Percentiles rank a stretch among this genome's conserved stretches.
phyloP scores from a whole-genome alignment of 2,888 invertebrate species.

The Julus scandinavius region DNA sequence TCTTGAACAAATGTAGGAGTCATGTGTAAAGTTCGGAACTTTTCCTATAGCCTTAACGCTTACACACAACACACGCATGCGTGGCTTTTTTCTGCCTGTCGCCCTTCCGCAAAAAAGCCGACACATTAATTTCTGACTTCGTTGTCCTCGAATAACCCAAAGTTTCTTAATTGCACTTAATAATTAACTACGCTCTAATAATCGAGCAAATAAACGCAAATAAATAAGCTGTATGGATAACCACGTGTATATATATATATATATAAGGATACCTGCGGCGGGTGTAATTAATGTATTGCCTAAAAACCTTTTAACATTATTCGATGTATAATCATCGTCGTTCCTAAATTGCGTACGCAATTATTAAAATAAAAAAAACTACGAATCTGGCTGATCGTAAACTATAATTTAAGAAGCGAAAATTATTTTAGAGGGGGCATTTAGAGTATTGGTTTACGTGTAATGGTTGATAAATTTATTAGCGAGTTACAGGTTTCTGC shows the following conservation, averaged over 20 bases:
- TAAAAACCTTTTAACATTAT: slow-evolving; percentile 6
- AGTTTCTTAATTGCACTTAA: slow-evolving; percentile 33
- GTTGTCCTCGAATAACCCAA: slow-evolving; percentile 25
- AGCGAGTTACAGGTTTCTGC: background rate
- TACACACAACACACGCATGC: background rate
- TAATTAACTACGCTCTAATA: slow-evolving; percentile 33
- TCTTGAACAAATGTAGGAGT: too few species aligned
- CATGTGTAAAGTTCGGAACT: background rate
- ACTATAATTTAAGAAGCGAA: background rate
- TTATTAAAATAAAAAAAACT: too few species aligned
- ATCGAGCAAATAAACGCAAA: background rate
- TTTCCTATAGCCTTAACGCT: background rate
- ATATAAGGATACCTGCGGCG: background rate
- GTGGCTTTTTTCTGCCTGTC: too few species aligned
- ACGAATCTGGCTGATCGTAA: background rate
- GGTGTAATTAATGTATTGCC: slow-evolving; percentile 33
- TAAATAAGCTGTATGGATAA: slow-evolving; percentile 14
- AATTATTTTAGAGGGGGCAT: background rate
- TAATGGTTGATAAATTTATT: background rate
- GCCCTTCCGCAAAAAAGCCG: background rate
- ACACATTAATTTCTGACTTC: background rate
- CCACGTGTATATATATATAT: too few species aligned
- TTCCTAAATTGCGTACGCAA: slow-evolving; percentile 14
- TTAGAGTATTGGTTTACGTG: background rate
- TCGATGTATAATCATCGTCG: slow-evolving; percentile 4